phyloP scores from a whole-genome alignment of 2,888 invertebrate species.

The Melieria omissa region DNA sequence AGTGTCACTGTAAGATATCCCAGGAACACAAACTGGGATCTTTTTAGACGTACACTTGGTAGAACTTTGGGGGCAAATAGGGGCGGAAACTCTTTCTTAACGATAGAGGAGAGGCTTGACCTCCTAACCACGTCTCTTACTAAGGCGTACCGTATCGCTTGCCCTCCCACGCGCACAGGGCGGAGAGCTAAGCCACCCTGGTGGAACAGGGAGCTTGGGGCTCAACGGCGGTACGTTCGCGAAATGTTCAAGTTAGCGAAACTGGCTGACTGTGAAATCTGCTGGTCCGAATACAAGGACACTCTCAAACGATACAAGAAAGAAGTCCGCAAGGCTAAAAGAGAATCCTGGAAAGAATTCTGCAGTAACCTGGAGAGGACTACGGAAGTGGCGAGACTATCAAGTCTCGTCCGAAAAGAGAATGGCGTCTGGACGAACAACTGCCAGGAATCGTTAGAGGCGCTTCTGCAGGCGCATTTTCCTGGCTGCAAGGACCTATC shows the following conservation, averaged over 20 bases:
- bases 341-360: not conserved
- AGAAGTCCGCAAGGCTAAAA: not conserved
- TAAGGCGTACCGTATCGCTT: no score
- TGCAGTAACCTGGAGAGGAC: not conserved
- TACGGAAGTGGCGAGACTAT: not conserved
- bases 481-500: not conserved
- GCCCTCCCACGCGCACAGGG: no score
- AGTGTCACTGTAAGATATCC: not conserved
- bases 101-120: no score
- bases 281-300: not conserved
- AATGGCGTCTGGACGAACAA: not conserved
- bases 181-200: no score
- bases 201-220: no score
- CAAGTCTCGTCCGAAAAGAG: no score
- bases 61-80: no score
- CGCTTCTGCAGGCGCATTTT: not conserved
- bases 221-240: not conserved
- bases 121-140: no score
- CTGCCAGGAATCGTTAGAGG: not conserved
- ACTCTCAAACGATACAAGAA: not conserved
- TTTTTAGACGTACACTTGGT: not conserved
- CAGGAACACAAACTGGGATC: not conserved
- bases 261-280: not conserved
- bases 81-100: not conserved
- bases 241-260: not conserved